Conservation (phyloP, 2,888 invertebrate species). For the Glaucopsyche alexis region DNA sequence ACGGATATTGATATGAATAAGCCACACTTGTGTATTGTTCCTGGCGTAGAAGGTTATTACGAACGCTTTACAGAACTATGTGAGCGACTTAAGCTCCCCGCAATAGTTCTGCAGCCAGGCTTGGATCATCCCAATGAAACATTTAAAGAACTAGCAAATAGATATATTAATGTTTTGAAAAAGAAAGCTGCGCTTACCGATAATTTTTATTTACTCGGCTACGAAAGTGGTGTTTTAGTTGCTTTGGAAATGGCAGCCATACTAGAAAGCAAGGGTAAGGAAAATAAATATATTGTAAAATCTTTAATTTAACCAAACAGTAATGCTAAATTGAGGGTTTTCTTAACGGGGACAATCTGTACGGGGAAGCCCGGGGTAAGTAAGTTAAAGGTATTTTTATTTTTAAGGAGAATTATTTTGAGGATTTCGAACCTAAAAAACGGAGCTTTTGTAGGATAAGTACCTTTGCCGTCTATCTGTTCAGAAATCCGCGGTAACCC, state of each 20-base stretch:
- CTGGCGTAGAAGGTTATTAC: conserved; percentile 54
- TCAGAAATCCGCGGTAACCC: too few species aligned
- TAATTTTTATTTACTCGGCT: conserved; percentile 54
- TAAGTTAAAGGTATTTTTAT: too few species aligned
- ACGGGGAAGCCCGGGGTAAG: too few species aligned
- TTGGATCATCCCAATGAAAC: conserved; percentile 45
- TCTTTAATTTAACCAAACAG: too few species aligned
- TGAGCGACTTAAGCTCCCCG: conserved; percentile 50
- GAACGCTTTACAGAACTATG: conserved; percentile 47
- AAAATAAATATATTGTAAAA: background rate
- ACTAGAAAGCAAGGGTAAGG: conserved; percentile 54
- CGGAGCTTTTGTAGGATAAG: too few species aligned
- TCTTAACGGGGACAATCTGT: too few species aligned
- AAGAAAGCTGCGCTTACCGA: conserved; percentile 44
- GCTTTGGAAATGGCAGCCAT: conserved; percentile 56
- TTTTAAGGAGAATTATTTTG: too few species aligned
- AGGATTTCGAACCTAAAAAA: too few species aligned
- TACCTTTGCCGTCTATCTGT: too few species aligned
- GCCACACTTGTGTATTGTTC: conserved; percentile 50
- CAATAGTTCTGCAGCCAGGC: conserved; percentile 50
- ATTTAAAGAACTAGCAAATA: conserved; percentile 46
- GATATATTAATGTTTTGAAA: conserved; percentile 47
- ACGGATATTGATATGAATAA: conserved; percentile 47
- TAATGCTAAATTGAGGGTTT: too few species aligned
- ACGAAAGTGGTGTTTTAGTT: conserved; percentile 52